phyloP scores from a whole-genome alignment of 2,113 vertebrate genomes.

The Gasterosteus nipponicus region DNA sequence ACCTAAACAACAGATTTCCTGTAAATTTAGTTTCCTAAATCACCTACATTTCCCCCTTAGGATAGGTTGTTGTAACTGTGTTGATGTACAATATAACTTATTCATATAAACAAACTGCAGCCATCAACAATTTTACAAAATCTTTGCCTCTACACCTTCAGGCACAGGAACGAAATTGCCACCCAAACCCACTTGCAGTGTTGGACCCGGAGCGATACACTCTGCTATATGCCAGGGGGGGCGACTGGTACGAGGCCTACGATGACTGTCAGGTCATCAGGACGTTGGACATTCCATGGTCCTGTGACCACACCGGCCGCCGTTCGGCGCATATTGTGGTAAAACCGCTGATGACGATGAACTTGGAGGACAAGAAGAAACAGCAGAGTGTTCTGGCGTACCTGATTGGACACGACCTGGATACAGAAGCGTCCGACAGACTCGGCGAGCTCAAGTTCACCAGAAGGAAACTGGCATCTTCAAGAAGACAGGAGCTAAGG shows the following conservation, averaged over 20 bases:
- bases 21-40: no score
- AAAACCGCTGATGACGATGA: conserved; percentile 37
- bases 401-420: conserved; percentile 79
- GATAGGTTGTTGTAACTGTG: no score
- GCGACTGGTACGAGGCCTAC: conserved; percentile 80
- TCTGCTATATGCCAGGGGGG: conserved; percentile 73
- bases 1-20: no score
- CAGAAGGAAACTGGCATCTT: conserved; percentile 78
- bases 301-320: conserved; percentile 42
- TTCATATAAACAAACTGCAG: background rate
- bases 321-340: conserved; percentile 66
- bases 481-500: conserved; percentile 72
- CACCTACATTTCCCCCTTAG: no score
- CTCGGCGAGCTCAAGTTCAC: conserved; percentile 79
- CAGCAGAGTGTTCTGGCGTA: conserved; percentile 62
- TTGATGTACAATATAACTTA: no score
- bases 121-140: background rate
- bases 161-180: conserved; percentile 62
- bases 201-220: conserved; percentile 76
- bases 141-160: conserved; percentile 34
- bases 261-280: conserved; percentile 81
- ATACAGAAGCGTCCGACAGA: conserved; percentile 62
- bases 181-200: conserved; percentile 71
- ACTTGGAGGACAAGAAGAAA: conserved; percentile 56
- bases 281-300: conserved; percentile 78